Evolutionary conservation across 2,888 invertebrate species (phyloP), one percentile per base, ranked within the genome.

Genomic region (Zootermopsis nevadensis): DNA sequence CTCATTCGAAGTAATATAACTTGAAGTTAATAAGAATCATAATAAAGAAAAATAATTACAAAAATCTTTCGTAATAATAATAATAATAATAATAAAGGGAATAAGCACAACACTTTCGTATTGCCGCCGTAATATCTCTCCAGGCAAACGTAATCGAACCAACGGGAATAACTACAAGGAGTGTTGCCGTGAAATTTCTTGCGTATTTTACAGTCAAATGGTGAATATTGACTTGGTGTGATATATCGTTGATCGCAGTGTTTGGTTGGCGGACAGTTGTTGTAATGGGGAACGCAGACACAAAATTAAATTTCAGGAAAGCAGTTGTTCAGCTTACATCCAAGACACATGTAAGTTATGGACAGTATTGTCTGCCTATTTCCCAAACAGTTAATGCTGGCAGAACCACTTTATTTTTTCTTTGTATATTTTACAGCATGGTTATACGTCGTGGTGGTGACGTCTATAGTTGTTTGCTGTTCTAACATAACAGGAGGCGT

Each of bases 241-340:
- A 1, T n/a, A n/a, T 30, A 27, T 33, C 33, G 33, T 33, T 74
- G 15, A 33, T 33, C 22, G 33, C 24, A 74, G 12, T 74, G 24
- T n/a, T 38, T 74, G 35, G 38, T 33, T 74, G 35, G 35, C 24
- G 1, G n/a, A 8, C 33, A 0, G 38, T 55, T 27, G 60, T 53
- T 22, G 33, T 31, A 67, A 99, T 99, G 99, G 99, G 99, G 87
- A 99, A 99, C 92, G 95, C 98, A 84, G 99, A 99, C 90, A 98
- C 99, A 84, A 99, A 99, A 92, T 91, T 99, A 86, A 98, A 98
- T 91, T 99, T 99, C 91, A 94, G 99, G 85, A 99, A 99, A 91
- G 99, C 99, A 86, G 98, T 99, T 80, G 96, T 99, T 80, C 99
- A 99, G 89, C 92, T 99, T 82, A 99, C 99, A 82, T 96, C 98